These are phyloP conservation scores for Lithophane ornitopus DNA, from an alignment of 2,888 invertebrate species.

Conservation along the genomic window DNA sequence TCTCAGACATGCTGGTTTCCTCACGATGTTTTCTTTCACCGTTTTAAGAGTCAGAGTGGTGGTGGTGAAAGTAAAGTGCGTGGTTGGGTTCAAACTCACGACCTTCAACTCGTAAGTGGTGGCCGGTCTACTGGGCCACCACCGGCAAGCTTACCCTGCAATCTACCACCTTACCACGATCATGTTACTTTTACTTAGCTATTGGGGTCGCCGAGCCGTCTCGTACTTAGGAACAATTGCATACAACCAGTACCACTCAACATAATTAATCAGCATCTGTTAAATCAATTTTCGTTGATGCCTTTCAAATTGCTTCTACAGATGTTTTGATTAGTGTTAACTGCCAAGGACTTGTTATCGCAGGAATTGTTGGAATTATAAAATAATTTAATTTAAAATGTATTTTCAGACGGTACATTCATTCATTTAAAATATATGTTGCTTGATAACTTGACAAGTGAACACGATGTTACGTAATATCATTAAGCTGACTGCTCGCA, in stretches of 20 bases:
- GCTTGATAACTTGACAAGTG: conserved; percentile 41
- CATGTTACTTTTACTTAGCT: conserved; percentile 47
- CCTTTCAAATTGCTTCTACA: conserved; percentile 37
- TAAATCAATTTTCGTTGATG: conserved; percentile 38
- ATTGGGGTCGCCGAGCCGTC: conserved; percentile 48
- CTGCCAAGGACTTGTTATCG: conserved; percentile 45
- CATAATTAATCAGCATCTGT: conserved; percentile 56
- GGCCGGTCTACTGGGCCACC: no score
- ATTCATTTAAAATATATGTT: conserved; percentile 31
- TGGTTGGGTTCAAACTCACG: no score
- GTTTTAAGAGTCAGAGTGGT: no score
- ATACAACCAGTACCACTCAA: conserved; percentile 38
- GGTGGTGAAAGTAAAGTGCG: no score
- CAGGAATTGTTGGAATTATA: conserved; percentile 9
- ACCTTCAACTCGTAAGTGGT: no score
- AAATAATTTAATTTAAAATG: conserved; percentile 33
- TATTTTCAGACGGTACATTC: no score
- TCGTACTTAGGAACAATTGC: conserved; percentile 34
- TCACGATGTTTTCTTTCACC: no score
- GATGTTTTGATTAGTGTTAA: conserved; percentile 31
- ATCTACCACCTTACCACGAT: neutral
- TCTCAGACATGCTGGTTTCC: no score
- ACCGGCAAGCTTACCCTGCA: no score
- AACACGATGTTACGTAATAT: conserved; percentile 40
- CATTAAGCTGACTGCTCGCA: conserved; percentile 31